These are phyloP conservation scores for Pollenia angustigena DNA, from an alignment of 2,888 invertebrate species.

Conservation along the genomic window DNA sequence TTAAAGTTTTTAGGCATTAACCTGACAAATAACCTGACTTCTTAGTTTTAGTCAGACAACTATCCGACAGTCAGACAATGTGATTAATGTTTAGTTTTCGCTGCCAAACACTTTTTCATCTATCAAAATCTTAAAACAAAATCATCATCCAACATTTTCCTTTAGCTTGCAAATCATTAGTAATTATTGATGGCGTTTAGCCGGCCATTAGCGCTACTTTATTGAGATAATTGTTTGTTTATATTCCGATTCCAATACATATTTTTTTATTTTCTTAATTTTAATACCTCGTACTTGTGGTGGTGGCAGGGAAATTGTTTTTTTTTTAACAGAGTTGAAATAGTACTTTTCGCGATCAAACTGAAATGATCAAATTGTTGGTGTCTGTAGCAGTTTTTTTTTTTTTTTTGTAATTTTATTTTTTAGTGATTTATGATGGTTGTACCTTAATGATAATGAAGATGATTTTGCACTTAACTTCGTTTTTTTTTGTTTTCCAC, in stretches of 20 bases:
- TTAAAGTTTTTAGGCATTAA: constrained; percentile 15
- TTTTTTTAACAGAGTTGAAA: neutral
- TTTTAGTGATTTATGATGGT: constrained; percentile 63
- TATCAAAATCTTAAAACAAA: constrained; percentile 29
- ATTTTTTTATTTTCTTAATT: neutral
- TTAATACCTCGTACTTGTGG: neutral
- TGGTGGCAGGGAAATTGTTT: neutral
- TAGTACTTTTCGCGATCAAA: constrained; percentile 48
- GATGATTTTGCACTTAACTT: constrained; percentile 63
- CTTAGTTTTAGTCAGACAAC: neutral
- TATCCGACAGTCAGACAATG: neutral
- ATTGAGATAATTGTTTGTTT: constrained; percentile 30
- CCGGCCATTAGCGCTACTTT: constrained; percentile 54
- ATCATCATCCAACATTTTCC: constrained; percentile 17
- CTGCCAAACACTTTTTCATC: constrained; percentile 33
- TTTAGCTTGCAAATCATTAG: constrained; percentile 58
- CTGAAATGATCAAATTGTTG: constrained; percentile 26
- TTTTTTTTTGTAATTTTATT: neutral
- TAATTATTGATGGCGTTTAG: constrained; percentile 61
- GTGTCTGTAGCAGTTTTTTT: neutral
- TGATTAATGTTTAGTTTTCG: constrained; percentile 22
- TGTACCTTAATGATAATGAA: constrained; percentile 58
- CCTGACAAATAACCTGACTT: constrained; percentile 5
- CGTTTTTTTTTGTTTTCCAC: neutral
- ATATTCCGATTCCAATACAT: neutral